phyloP scores from a whole-genome alignment of 2,888 invertebrate genomes.

The Hylaea fasciaria region DNA sequence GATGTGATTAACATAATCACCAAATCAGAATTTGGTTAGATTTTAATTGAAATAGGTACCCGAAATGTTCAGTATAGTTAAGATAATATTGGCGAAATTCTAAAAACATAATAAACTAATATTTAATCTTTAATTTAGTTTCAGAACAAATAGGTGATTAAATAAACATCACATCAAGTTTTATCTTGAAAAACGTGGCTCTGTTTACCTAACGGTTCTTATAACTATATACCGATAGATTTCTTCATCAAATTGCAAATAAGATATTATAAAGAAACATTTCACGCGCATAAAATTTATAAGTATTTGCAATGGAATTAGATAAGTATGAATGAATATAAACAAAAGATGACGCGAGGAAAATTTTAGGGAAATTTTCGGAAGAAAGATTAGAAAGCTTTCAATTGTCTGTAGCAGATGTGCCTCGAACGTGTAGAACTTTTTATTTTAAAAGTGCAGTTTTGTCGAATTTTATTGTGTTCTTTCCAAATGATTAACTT shows the following conservation, averaged over 20 bases:
- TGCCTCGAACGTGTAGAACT: too few species aligned
- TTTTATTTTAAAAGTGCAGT: too few species aligned
- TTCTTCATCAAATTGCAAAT: neutral
- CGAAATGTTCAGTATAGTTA: too few species aligned
- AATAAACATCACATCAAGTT: neutral
- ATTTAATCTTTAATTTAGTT: too few species aligned
- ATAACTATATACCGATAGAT: neutral
- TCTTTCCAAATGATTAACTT: too few species aligned
- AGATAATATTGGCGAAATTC: too few species aligned
- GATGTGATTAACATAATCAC: too few species aligned
- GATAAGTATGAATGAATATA: neutral
- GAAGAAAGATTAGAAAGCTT: neutral
- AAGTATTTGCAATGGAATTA: neutral
- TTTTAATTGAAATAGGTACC: too few species aligned
- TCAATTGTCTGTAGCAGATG: too few species aligned
- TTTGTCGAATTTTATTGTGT: too few species aligned
- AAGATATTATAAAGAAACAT: neutral
- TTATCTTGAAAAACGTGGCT: neutral
- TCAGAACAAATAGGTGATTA: neutral
- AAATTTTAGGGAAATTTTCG: neutral
- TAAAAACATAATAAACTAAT: too few species aligned
- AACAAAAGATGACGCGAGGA: neutral
- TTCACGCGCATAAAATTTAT: neutral
- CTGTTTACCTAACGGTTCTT: neutral
- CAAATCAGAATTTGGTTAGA: too few species aligned